Evolutionary conservation across 2,797 vertebrate species (phyloP).

Genomic region (Typhlichthys subterraneus): DNA sequence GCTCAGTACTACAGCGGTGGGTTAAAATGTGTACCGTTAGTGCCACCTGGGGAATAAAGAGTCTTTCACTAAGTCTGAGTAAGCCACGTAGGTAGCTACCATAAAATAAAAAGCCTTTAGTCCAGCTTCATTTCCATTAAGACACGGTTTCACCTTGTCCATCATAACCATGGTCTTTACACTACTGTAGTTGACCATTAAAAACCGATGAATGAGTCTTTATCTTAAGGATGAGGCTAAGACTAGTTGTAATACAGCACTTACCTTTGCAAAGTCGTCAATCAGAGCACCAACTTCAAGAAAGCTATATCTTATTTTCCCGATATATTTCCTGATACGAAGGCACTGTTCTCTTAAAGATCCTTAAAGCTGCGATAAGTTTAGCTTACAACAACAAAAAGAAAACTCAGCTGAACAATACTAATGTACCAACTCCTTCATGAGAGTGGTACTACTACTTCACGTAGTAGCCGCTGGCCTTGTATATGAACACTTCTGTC

Average conservation of each 20-base stretch:
- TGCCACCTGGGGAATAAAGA: slow-evolving; percentile 50
- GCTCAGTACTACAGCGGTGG: slow-evolving; percentile 20
- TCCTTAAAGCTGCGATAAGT: background rate
- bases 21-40: slow-evolving; percentile 19
- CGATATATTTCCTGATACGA: background rate
- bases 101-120: slow-evolving; percentile 14
- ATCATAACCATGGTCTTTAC: background rate
- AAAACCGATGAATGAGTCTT: slow-evolving; percentile 34
- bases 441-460: background rate
- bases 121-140: slow-evolving; percentile 6
- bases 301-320: slow-evolving; percentile 14
- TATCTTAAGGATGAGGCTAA: background rate
- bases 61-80: slow-evolving; percentile 38
- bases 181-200: background rate
- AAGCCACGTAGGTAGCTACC: slow-evolving; percentile 39
- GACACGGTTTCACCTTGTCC: background rate
- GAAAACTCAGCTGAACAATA: background rate
- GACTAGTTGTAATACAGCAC: slow-evolving; percentile 15
- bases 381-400: no score
- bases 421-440: slow-evolving; percentile 17
- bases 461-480: background rate
- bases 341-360: background rate
- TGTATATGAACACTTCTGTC: background rate
- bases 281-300: slow-evolving; percentile 33
- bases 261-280: slow-evolving; percentile 67